Evolutionary conservation across 2,113 vertebrate species (phyloP).

Genomic region (Scomber scombrus): DNA sequence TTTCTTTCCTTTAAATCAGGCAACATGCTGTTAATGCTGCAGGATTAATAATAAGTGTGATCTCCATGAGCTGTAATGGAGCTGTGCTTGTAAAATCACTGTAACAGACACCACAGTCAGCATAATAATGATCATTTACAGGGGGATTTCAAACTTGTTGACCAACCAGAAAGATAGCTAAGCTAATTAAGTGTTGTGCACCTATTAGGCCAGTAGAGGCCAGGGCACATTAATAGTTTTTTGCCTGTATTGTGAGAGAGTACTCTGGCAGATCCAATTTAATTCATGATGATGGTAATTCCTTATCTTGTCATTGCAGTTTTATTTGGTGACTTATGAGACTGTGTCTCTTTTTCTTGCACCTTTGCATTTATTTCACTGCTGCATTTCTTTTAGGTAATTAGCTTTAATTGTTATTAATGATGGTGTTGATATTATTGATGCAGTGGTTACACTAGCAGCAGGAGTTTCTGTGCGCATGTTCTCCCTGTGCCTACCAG

Average conservation of each 20-base stretch:
- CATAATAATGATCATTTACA: background rate
- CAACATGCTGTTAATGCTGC: slow-evolving; percentile 7
- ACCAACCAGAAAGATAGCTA: background rate
- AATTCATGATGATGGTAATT: slow-evolving; percentile 8
- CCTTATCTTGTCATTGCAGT: slow-evolving; percentile 21
- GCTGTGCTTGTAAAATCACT: slow-evolving; percentile 5
- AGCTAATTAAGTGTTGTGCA: slow-evolving; percentile 42
- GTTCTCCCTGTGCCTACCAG: background rate
- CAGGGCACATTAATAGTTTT: slow-evolving; percentile 40
- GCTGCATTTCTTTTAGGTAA: background rate
- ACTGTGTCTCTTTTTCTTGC: background rate
- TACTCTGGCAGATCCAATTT: slow-evolving; percentile 13
- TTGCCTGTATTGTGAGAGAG: background rate
- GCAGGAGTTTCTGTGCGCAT: background rate
- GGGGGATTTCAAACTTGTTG: slow-evolving; percentile 4
- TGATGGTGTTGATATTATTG: background rate
- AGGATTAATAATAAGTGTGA: background rate
- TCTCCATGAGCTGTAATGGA: background rate
- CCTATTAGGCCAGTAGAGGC: slow-evolving; percentile 50
- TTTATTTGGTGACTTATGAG: slow-evolving; percentile 1
- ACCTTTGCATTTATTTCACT: background rate
- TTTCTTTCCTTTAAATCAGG: slow-evolving; percentile 4
- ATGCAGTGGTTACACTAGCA: too few species aligned
- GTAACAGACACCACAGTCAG: background rate
- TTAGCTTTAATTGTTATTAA: background rate